phyloP scores from a whole-genome alignment of 2,113 vertebrate genomes.

The Dasyprocta punctata region DNA sequence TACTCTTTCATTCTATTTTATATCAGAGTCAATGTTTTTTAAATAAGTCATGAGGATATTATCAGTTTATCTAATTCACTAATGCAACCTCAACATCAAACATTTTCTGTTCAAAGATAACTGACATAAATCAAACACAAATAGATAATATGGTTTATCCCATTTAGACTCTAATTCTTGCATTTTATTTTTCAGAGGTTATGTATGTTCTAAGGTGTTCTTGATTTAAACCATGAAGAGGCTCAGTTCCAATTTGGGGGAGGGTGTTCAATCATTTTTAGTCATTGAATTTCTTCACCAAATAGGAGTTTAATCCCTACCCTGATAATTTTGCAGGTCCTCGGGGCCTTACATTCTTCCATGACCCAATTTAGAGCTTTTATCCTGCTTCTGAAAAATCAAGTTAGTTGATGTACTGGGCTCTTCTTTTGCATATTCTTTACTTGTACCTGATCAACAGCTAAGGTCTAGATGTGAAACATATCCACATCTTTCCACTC shows the following conservation, averaged over 20 bases:
- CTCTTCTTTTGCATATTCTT: neutral
- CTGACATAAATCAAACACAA: neutral
- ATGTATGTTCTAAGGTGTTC: neutral
- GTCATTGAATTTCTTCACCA: neutral
- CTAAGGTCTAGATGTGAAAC: neutral
- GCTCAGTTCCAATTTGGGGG: neutral
- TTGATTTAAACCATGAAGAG: neutral
- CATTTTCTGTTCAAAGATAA: neutral
- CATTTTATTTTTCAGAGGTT: neutral
- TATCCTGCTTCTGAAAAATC: neutral
- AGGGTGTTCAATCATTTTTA: neutral
- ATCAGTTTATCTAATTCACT: neutral
- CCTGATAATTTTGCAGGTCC: neutral
- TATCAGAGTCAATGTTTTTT: neutral
- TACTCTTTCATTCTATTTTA: neutral
- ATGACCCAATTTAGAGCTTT: neutral
- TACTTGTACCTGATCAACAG: neutral
- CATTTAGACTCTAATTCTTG: neutral
- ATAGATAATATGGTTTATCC: fast-evolving
- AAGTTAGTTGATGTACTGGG: neutral
- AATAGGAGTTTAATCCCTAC: neutral
- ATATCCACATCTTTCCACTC: neutral
- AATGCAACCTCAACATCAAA: neutral
- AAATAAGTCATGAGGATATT: neutral
- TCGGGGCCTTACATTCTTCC: neutral